Conservation (phyloP, 2,113 vertebrate species). For the Phrynosoma platyrhinos region DNA sequence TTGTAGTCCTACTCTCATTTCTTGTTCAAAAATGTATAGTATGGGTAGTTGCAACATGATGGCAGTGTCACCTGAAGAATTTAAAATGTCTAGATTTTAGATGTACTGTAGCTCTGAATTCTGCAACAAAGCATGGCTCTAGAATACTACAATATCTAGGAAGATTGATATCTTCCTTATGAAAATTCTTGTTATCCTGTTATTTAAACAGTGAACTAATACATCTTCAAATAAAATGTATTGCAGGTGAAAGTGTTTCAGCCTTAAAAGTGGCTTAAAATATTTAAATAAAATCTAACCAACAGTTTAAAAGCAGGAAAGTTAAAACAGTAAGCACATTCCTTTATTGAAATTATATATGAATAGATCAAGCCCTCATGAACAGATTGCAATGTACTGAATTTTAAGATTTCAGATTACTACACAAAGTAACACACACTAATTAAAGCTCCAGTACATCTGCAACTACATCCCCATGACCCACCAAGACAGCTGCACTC, state of each 20-base stretch:
- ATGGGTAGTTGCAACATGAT: no score
- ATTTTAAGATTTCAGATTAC: conserved; percentile 11
- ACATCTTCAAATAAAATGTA: background rate
- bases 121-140: no score
- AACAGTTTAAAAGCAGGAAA: background rate
- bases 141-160: background rate
- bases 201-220: conserved; percentile 1
- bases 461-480: conserved; percentile 18
- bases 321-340: background rate
- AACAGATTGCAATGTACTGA: background rate
- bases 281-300: background rate
- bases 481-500: conserved; percentile 18
- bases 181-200: background rate
- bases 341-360: background rate
- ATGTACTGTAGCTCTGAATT: no score
- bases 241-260: background rate
- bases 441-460: conserved; percentile 23
- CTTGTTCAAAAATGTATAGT: no score
- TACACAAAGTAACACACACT: conserved; percentile 32
- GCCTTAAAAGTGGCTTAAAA: background rate
- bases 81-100: no score
- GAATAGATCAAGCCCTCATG: background rate
- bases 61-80: no score
- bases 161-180: background rate
- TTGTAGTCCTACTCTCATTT: no score